phyloP scores from a whole-genome alignment of 2,797 vertebrate species.

The Danio choprae region DNA sequence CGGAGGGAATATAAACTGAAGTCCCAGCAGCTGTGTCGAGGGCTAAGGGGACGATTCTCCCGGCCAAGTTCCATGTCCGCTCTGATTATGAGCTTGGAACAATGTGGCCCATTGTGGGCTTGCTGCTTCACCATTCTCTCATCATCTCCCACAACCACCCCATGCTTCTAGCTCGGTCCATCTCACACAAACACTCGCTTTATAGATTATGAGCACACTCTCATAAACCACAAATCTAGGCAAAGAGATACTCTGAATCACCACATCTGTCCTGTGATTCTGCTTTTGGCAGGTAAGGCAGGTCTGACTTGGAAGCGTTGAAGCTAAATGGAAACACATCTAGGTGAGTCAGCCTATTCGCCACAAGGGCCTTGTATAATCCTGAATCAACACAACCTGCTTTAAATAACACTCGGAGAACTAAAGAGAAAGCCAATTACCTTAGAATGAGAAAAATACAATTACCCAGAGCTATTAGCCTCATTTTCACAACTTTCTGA shows the following conservation, averaged over 20 bases:
- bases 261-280: slow-evolving; percentile 34
- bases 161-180: slow-evolving; percentile 20
- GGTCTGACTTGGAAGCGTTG: slow-evolving; percentile 18
- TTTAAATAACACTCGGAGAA: slow-evolving; percentile 26
- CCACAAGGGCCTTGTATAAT: slow-evolving; percentile 47
- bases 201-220: slow-evolving; percentile 31
- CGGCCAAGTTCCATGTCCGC: slow-evolving; percentile 81
- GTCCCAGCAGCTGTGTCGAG: slow-evolving; percentile 79
- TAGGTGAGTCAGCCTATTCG: slow-evolving; percentile 45
- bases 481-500: slow-evolving; percentile 3
- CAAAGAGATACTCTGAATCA: slow-evolving; percentile 34
- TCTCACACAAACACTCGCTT: slow-evolving; percentile 52
- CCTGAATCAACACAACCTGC: slow-evolving; percentile 39
- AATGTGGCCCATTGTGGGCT: slow-evolving; percentile 79
- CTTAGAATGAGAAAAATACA: slow-evolving; percentile 7
- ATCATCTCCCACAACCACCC: slow-evolving; percentile 60
- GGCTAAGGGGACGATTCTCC: slow-evolving; percentile 75
- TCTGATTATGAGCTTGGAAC: slow-evolving; percentile 79
- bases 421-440: slow-evolving; percentile 34
- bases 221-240: slow-evolving; percentile 30
- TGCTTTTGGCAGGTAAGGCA: slow-evolving; percentile 38
- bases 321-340: slow-evolving; percentile 45
- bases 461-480: slow-evolving; percentile 20
- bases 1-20: slow-evolving; percentile 61
- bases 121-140: slow-evolving; percentile 59